Percentiles rank a stretch among this genome's conserved stretches.
phyloP scores from a whole-genome alignment of 2,113 vertebrate species.

The Macaca mulatta region DNA sequence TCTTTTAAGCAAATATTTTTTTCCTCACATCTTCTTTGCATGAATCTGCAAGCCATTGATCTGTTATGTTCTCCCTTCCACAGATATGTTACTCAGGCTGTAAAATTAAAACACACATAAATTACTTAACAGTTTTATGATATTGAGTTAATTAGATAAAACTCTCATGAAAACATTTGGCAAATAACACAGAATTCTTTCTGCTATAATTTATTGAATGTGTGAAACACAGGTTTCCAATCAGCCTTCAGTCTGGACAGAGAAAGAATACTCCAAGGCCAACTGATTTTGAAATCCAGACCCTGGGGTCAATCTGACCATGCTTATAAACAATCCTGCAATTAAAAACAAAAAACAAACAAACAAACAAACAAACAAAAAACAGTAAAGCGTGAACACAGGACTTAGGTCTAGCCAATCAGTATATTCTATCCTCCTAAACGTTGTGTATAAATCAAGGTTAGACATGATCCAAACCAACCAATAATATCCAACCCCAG shows the following conservation, averaged over 20 bases:
- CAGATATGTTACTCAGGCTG: background rate
- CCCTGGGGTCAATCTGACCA: background rate
- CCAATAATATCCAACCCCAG: background rate
- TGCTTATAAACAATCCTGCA: background rate
- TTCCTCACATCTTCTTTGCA: background rate
- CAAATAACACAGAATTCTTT: conserved; percentile 33
- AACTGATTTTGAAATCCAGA: conserved; percentile 31
- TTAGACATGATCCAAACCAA: background rate
- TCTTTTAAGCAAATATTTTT: background rate
- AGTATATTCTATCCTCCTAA: background rate
- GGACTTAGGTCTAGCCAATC: background rate
- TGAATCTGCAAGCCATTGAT: conserved; percentile 30
- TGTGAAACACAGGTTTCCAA: conserved; percentile 42
- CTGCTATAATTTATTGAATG: conserved; percentile 51
- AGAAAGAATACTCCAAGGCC: background rate
- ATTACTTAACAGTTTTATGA: background rate
- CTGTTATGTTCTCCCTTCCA: background rate
- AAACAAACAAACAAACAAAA: background rate
- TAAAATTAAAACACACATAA: background rate
- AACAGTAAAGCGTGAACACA: background rate
- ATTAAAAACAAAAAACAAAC: background rate
- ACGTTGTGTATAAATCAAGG: background rate
- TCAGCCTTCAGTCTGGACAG: conserved; percentile 33
- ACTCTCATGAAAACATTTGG: conserved; percentile 45
- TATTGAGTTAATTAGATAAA: conserved; percentile 27